Conservation (phyloP, 23 tunicate species). For the Aplidium turbinatum region DNA sequence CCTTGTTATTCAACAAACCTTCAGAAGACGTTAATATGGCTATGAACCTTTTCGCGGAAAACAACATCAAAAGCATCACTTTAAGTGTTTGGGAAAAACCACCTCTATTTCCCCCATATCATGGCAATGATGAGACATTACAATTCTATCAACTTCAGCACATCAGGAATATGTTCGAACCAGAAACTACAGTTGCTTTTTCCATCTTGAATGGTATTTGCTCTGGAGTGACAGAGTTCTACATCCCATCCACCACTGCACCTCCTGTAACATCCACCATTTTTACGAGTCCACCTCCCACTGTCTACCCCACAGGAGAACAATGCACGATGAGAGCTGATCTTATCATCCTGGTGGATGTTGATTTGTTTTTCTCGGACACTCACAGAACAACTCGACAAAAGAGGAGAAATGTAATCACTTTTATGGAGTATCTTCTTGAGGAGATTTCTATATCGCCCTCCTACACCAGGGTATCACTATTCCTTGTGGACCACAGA, state of each 20-base stretch:
- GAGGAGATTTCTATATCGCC: conserved; percentile 17
- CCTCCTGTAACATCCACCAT: conserved; percentile 5
- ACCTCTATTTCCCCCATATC: not conserved
- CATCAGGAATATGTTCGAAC: conserved; percentile 15
- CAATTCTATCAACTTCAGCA: conserved; percentile 10
- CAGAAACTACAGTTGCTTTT: conserved; percentile 1
- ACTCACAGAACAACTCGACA: not conserved
- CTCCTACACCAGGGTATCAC: conserved; percentile 23
- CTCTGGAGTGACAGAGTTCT: conserved; percentile 9
- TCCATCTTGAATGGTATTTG: conserved; percentile 30
- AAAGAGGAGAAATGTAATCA: not conserved
- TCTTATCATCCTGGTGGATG: conserved; percentile 51
- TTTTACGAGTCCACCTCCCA: conserved; percentile 7
- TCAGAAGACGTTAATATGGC: conserved; percentile 17
- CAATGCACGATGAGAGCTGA: conserved; percentile 68
- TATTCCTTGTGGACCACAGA: conserved; percentile 32
- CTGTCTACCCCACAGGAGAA: conserved; percentile 6
- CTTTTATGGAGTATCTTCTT: conserved; percentile 5
- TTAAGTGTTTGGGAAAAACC: conserved; percentile 7
- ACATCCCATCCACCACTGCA: not conserved
- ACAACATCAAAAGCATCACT: conserved; percentile 8
- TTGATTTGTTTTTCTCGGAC: not conserved
- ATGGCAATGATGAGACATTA: not conserved
- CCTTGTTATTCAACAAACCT: conserved; percentile 23
- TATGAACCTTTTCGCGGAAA: not conserved